Evolutionary conservation across 2,797 vertebrate species (phyloP), one percentile per base, ranked within the genome.

Genomic region (Amblyopsis hoosieri): DNA sequence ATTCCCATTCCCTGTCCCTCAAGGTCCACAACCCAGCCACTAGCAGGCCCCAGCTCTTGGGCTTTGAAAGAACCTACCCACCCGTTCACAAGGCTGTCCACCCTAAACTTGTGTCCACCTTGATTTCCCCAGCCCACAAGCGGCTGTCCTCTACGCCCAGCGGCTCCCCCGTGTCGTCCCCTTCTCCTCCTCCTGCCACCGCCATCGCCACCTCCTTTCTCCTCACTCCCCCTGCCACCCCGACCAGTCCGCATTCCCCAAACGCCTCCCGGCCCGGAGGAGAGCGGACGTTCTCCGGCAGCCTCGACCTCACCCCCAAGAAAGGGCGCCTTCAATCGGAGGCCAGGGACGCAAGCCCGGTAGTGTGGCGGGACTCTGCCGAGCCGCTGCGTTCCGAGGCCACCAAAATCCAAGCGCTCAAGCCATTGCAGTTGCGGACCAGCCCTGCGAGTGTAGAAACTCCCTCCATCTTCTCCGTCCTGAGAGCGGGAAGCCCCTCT

Each of bases 381-480:
- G 83, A 90, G 66, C 29, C 31, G 8, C 59, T 71, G 11, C 4
- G 15, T 12, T 72, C 78, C 54, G 82, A 83, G 31, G 12, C 76
- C 1, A 17, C n/a, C 3, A 46, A 33, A 54, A 66, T 57, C 2
- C 57, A 80, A 17, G 64, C 69, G n/a, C 14, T 62, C 63, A 78
- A 79, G 15, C 13, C 37, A 8, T 52, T 67, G 71, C 61, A 58
- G 56, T 71, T 60, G 61, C 60, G 57, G 58, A 11, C 54, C 0
- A 78, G 67, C 29, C 66, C 76, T 42, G 13, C 61, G 54, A 74
- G 65, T 4, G 13, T 72, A 15, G 73, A 48, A 67, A 59, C 71
- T 13, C 82, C 88, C 6, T 85, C 85, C n/a, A 81, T 89, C 57
- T 91, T 89, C 69, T 84, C 82, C 12, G 88, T 87, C 60, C 73